phyloP scores from a whole-genome alignment of 2,797 vertebrate species.

The Neomorphus geoffroyi region DNA sequence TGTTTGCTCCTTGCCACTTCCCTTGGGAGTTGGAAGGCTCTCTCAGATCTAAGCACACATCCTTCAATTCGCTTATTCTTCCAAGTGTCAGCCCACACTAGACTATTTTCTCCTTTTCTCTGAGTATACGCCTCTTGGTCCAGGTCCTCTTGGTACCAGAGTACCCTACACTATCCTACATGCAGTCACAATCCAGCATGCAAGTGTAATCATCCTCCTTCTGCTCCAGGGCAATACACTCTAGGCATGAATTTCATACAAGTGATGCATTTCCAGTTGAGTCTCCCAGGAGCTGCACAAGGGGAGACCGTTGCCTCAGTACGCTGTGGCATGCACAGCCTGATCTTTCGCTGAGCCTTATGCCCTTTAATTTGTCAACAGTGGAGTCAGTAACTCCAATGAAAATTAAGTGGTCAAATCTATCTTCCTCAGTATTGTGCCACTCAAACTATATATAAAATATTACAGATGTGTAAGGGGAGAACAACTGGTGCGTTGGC shows the following conservation, averaged over 20 bases:
- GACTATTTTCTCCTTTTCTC: not conserved
- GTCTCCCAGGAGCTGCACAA: not conserved
- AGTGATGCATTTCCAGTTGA: not conserved
- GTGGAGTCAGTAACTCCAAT: not conserved
- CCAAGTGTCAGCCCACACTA: not conserved
- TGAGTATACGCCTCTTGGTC: not conserved
- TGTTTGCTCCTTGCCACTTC: not conserved
- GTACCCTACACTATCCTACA: not conserved
- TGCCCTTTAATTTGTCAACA: not conserved
- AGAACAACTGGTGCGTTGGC: not conserved
- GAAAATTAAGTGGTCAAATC: not conserved
- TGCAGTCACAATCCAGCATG: not conserved
- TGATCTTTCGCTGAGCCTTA: not conserved
- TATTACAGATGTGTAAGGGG: not conserved
- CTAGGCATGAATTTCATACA: accelerated
- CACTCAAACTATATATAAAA: not conserved
- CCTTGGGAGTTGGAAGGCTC: not conserved
- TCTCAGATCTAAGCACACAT: not conserved
- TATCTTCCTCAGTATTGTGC: not conserved
- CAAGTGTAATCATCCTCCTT: not conserved
- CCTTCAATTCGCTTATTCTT: not conserved
- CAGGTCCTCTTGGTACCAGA: not conserved
- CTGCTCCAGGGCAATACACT: not conserved
- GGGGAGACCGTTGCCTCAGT: not conserved
- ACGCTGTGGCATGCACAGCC: not conserved